Conservation (phyloP, 1,140 invertebrate genomes). For the Orussus abietinus region DNA sequence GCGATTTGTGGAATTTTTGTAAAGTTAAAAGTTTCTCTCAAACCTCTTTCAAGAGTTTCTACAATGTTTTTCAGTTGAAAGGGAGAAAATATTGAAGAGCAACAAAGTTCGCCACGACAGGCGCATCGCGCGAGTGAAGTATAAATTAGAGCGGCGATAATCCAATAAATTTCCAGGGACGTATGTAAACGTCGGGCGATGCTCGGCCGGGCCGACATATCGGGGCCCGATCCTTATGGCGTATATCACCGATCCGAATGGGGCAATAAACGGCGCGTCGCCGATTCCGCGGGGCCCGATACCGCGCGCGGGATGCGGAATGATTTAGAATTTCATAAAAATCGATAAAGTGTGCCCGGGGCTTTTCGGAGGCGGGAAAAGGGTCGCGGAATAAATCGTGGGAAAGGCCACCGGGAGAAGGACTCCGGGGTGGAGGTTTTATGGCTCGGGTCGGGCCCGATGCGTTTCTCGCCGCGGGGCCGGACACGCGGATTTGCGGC, state of each 20-base stretch:
- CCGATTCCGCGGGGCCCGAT: conserved; percentile 19
- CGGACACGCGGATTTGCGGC: too few species aligned
- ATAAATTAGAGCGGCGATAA: conserved; percentile 36
- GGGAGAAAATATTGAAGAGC: too few species aligned
- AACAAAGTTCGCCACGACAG: too few species aligned
- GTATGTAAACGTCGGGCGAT: conserved; percentile 33
- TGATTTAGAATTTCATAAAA: conserved; percentile 39
- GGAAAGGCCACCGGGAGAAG: conserved; percentile 25
- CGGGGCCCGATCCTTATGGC: neutral
- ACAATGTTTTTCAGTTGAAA: too few species aligned
- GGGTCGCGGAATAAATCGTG: conserved; percentile 31
- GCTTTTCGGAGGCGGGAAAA: conserved; percentile 11
- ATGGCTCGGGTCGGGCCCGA: too few species aligned
- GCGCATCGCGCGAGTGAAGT: conserved; percentile 4
- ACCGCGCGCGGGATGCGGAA: too few species aligned
- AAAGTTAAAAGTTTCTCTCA: too few species aligned
- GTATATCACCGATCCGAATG: conserved; percentile 18
- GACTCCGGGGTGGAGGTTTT: conserved; percentile 28
- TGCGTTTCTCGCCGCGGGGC: too few species aligned
- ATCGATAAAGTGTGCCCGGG: neutral
- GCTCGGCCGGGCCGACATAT: neutral
- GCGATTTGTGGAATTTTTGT: too few species aligned
- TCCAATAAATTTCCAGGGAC: conserved; percentile 38
- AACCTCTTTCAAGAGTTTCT: too few species aligned
- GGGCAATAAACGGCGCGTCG: conserved; percentile 26